Evolutionary conservation across 2,888 invertebrate genomes (phyloP).

Genomic region (Belgica antarctica): DNA sequence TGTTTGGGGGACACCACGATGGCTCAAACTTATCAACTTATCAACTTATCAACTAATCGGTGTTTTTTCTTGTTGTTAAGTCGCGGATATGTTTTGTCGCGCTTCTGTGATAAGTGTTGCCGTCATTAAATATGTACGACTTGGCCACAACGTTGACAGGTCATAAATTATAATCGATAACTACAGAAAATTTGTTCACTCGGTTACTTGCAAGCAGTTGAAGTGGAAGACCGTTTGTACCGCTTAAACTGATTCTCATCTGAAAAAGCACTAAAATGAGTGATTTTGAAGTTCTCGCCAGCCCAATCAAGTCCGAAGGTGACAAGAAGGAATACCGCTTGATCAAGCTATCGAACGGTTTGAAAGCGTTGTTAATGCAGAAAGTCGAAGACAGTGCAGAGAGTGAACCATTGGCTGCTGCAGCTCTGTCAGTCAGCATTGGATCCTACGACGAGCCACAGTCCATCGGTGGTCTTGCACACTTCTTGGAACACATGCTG

Average conservation of each 20-base stretch:
- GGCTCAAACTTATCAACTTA: too few species aligned
- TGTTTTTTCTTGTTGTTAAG: too few species aligned
- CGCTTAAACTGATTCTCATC: background rate
- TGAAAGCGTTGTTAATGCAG: conserved; percentile 66
- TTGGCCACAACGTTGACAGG: too few species aligned
- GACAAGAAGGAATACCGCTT: conserved; percentile 49
- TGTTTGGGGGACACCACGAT: too few species aligned
- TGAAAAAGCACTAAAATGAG: background rate
- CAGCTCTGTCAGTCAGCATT: conserved; percentile 71
- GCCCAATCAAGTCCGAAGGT: background rate
- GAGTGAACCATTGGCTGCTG: conserved; percentile 55
- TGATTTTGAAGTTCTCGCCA: background rate
- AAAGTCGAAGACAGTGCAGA: background rate
- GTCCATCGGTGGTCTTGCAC: conserved; percentile 75
- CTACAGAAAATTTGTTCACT: too few species aligned
- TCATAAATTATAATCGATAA: too few species aligned
- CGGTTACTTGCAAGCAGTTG: too few species aligned
- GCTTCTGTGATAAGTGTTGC: too few species aligned
- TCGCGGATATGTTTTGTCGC: too few species aligned
- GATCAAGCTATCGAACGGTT: conserved; percentile 66
- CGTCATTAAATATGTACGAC: too few species aligned
- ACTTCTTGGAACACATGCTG: conserved; percentile 83
- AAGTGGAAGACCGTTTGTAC: too few species aligned
- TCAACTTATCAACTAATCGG: too few species aligned
- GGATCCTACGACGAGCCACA: conserved; percentile 77